Base-by-base conservation (phyloP, 2,113 vertebrate species). In the Colaptes auratus region DNA sequence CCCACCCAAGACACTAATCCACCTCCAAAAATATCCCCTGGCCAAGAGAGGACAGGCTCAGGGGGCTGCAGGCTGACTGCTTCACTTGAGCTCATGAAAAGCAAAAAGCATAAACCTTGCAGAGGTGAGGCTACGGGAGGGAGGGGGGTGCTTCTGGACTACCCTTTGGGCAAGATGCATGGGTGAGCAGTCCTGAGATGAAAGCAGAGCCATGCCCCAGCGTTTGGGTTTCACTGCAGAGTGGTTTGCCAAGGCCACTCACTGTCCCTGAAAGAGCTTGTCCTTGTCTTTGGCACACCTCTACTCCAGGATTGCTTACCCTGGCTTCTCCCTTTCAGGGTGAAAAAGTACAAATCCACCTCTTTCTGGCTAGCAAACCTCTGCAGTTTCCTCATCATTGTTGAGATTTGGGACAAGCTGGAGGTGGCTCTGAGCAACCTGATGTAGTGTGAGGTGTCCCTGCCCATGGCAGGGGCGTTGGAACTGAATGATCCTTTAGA, bases 61-160 rank as follows among this genome's bases (percentile, higher is more conserved):
- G 24, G 24, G 39, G 15, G 5, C 6, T 84, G 56, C 55, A 73
- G 79, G 28, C 67, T 73, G 66, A 13, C 6, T 53, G 58, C 76
- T 86, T 82, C 0, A 0, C 64, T 86, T 91, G 30, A 76, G 21
- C 42, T 15, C 3, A 21, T 16, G 55, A 35, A 65, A 85, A 86
- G 25, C 12, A 42, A 72, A 56, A 74, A 63, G 2, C 19, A 46
- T 20, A 27, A 79, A 44, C 20, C 42, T 31, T 0, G 0, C 2
- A 5, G 50, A 53, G 35, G 9, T 0, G 13, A 86, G 52, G 58
- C n/a, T 58, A n/a, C 10, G 6, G 11, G 24, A 10, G 10, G 9
- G 3, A 10, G 24, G 12, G 14, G 20, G 13, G 65, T 73, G 50
- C 35, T 73, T 67, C 5, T 5, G 42, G 14, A 8, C 60, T 52